A percentile compares a stretch with the other conserved stretches of the same genome.
These are phyloP conservation scores for Sympetrum striolatum DNA, from an alignment of 2,888 invertebrate genomes.

Conservation along the genomic window DNA sequence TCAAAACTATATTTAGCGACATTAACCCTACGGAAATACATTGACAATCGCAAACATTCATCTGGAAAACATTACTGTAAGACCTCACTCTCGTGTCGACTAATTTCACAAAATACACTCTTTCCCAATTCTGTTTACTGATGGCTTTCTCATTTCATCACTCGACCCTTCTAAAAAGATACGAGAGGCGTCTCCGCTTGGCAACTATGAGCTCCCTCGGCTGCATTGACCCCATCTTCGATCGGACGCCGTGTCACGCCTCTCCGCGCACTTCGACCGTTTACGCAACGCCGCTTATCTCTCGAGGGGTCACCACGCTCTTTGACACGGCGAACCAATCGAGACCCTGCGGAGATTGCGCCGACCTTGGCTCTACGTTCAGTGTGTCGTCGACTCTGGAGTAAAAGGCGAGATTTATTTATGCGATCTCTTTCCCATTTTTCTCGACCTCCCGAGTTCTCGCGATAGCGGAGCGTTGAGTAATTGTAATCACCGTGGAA, in stretches of 20 bases:
- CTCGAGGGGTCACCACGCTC: not conserved
- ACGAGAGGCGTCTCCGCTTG: not conserved
- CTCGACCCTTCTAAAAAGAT: not conserved
- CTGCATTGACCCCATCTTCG: not conserved
- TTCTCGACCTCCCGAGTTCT: no score
- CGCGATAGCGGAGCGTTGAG: no score
- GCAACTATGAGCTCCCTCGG: not conserved
- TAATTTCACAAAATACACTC: no score
- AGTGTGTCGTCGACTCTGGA: not conserved
- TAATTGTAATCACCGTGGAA: no score
- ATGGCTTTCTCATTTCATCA: not conserved
- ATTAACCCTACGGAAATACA: no score
- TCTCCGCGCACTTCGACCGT: not conserved
- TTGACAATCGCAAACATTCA: no score
- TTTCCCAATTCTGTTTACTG: no score
- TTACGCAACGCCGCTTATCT: not conserved
- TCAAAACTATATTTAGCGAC: no score
- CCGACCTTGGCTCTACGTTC: not conserved
- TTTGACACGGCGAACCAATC: not conserved
- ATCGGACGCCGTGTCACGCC: not conserved
- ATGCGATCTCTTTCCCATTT: not conserved
- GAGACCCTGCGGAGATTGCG: not conserved
- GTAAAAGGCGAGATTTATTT: not conserved
- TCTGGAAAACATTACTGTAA: no score
- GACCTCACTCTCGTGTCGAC: no score